A percentile compares a stretch with the other conserved stretches of the same genome.
These are phyloP conservation scores for Xestia c-nigrum DNA, from an alignment of 2,888 invertebrate genomes.

Conservation along the genomic window DNA sequence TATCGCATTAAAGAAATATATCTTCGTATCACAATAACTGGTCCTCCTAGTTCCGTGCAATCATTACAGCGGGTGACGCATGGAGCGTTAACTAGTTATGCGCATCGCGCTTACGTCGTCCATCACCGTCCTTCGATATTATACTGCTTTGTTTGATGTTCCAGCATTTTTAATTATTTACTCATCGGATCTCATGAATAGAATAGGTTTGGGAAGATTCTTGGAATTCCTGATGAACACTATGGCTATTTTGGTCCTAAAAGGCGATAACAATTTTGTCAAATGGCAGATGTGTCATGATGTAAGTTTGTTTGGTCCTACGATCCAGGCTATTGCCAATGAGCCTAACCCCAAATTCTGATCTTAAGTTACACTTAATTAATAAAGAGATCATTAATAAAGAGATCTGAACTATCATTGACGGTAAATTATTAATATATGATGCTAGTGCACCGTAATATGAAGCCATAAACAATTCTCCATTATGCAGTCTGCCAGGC, in stretches of 20 bases:
- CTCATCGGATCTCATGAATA: neutral
- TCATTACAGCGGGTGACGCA: constrained; percentile 58
- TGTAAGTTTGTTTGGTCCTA: neutral
- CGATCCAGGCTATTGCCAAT: neutral
- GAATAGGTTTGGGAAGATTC: neutral
- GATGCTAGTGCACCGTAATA: neutral
- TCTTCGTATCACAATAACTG: constrained; percentile 7
- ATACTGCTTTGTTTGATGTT: constrained; percentile 46
- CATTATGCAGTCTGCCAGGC: constrained; percentile 1
- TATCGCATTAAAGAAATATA: neutral
- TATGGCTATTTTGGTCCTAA: neutral
- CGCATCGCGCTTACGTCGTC: constrained; percentile 60
- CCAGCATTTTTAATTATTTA: constrained; percentile 44
- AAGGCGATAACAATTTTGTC: too few species aligned
- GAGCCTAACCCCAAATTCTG: neutral
- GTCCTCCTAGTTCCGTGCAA: constrained; percentile 52
- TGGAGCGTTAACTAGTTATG: constrained; percentile 62
- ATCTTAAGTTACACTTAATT: neutral
- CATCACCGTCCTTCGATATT: constrained; percentile 55
- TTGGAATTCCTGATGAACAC: too few species aligned
- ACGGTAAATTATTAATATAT: neutral
- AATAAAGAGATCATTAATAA: too few species aligned
- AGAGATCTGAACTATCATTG: neutral
- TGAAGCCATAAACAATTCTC: constrained; percentile 10
- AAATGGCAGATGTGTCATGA: neutral